Evolutionary conservation across 2,797 vertebrate genomes (phyloP), one percentile per base, ranked within the genome.

Genomic region (Chrosomus eos): DNA sequence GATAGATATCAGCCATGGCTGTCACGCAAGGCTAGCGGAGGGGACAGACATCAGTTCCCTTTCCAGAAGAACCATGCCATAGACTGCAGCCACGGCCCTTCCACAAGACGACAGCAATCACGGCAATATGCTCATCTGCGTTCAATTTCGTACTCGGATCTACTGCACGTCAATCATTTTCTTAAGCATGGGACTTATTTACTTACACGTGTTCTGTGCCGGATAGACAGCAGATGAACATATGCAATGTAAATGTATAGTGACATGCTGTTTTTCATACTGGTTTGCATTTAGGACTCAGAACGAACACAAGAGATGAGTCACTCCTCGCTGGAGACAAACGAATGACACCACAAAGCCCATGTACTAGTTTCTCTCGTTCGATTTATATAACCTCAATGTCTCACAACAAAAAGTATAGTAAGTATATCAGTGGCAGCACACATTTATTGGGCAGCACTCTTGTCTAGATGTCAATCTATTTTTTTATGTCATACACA

Each of bases 1-100:
- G 94, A 96, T 96, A 91, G 88, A 88, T 93, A 96, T 96, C 95
- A 92, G 90, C 78, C 74, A 74, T 36, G 85, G 84, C 83, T 88
- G 93, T 95, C 95, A 96, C 93, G 94, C 93, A 93, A 94, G 88
- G 90, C 89, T 89, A 92, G 91, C 85, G 85, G 87, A 89, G 68
- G 90, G 88, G 88, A 90, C 91, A 89, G 92, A 87, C 90, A 89
- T 91, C 90, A 90, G 78, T 40, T 90, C 85, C 79, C 77, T 81
- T 81, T 87, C 77, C 81, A 83, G 72, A 90, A 88, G 84, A 84
- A 75, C 84, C 67, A 84, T 45, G 43, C 76, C 33, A 53, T 8
- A 40, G 71, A 72, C 58, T 68, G 36, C 73, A 75, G 40, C 36
- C 72, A 76, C 33, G 5, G 26, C 21, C 36, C 33, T 45, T 88